A percentile compares a stretch with the other conserved stretches of the same genome.
Conservation (phyloP, 2,113 vertebrate genomes). For the Pygoscelis adeliae region DNA sequence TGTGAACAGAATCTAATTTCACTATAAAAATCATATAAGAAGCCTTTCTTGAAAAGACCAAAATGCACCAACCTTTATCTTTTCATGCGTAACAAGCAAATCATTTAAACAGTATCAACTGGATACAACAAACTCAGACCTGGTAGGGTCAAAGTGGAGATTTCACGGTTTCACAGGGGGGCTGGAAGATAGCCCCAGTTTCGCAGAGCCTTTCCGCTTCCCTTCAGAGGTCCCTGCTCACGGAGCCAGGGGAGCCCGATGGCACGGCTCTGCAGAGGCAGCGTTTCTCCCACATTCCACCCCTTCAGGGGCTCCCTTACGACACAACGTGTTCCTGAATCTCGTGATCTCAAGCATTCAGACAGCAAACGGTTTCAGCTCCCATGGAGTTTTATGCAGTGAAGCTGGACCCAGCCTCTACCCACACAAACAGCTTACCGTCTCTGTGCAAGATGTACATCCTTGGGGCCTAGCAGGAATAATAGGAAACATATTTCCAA, state of each 20-base stretch:
- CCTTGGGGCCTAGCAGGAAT: background rate
- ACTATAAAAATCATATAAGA: background rate
- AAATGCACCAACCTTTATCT: background rate
- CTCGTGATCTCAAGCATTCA: background rate
- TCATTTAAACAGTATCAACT: background rate
- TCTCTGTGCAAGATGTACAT: background rate
- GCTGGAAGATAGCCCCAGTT: background rate
- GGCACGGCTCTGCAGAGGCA: background rate
- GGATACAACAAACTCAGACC: background rate
- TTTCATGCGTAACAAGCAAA: background rate
- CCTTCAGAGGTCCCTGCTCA: background rate
- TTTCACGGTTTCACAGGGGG: too few species aligned
- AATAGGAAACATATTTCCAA: background rate
- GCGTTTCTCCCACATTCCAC: background rate
- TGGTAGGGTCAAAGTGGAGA: background rate
- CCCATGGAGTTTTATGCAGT: background rate
- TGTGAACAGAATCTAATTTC: background rate
- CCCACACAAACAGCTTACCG: background rate
- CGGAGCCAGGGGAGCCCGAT: accelerated
- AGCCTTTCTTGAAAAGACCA: background rate
- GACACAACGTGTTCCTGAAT: background rate
- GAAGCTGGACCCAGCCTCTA: background rate
- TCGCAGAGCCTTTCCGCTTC: background rate
- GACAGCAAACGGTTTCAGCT: background rate
- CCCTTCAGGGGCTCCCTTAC: background rate